Conservation (phyloP, 2,888 invertebrate genomes). For the Axea sp. region DNA sequence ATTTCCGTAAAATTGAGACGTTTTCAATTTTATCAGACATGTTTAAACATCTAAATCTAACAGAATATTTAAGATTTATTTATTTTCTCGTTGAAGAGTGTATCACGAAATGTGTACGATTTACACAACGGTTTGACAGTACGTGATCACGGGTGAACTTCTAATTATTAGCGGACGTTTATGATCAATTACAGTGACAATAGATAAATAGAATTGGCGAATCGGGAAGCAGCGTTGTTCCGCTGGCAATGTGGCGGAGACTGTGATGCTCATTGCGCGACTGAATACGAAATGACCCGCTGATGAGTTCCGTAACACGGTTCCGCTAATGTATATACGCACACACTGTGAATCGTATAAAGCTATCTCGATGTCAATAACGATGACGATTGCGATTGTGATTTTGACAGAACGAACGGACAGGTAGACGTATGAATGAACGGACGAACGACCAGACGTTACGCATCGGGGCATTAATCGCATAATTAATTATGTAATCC, state of each 20-base stretch:
- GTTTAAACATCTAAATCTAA: no score
- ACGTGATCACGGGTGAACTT: conserved; percentile 60
- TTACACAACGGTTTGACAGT: conserved; percentile 53
- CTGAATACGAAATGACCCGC: conserved; percentile 71
- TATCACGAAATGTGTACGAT: conserved; percentile 52
- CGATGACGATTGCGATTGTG: conserved; percentile 63
- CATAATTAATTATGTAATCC: conserved; percentile 78
- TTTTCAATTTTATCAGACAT: no score
- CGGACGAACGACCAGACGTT: conserved; percentile 73
- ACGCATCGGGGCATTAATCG: conserved; percentile 76
- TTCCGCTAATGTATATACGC: conserved; percentile 56
- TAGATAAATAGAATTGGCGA: conserved; percentile 64
- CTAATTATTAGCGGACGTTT: conserved; percentile 65
- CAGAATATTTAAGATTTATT: no score
- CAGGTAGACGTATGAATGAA: conserved; percentile 60
- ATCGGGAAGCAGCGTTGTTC: conserved; percentile 56
- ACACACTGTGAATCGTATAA: conserved; percentile 60
- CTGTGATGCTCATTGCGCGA: conserved; percentile 67
- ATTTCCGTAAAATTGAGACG: no score
- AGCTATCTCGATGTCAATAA: conserved; percentile 64
- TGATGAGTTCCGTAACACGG: conserved; percentile 70
- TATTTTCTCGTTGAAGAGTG: neutral
- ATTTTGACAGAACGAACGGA: conserved; percentile 61
- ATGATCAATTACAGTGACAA: conserved; percentile 67
- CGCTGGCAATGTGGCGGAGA: conserved; percentile 42